These are phyloP conservation scores for Xylocampa areola DNA, from an alignment of 2,888 invertebrate species.

Conservation along the genomic window DNA sequence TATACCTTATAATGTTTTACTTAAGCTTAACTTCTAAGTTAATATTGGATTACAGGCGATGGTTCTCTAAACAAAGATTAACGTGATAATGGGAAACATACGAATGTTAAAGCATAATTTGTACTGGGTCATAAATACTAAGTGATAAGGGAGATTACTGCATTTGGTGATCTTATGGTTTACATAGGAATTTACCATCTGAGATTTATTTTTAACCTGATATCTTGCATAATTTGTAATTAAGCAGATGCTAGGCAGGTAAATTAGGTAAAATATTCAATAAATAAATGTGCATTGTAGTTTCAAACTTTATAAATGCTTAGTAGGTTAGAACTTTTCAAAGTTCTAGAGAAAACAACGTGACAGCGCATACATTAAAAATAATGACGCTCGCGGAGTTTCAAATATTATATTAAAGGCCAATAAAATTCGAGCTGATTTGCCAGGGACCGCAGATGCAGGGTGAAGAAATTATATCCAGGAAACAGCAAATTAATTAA, in stretches of 20 bases:
- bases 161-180: constrained; percentile 56
- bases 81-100: constrained; percentile 75
- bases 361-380: constrained; percentile 33
- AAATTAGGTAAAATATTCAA: constrained; percentile 18
- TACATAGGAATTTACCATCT: constrained; percentile 35
- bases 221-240: constrained; percentile 24
- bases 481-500: constrained; percentile 26
- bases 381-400: too few relatives aligned
- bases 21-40: constrained; percentile 71
- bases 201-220: constrained; percentile 21
- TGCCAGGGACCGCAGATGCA: too few relatives aligned
- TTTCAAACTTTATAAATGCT: constrained; percentile 28
- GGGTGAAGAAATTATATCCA: constrained; percentile 2
- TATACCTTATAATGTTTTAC: constrained; percentile 74
- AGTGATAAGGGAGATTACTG: constrained; percentile 72
- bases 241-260: constrained; percentile 18
- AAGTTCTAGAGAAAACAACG: constrained; percentile 12
- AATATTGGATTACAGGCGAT: constrained; percentile 74
- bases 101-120: constrained; percentile 74
- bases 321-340: constrained; percentile 1
- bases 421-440: too few relatives aligned
- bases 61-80: constrained; percentile 78
- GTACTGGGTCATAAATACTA: constrained; percentile 74
- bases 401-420: too few relatives aligned
- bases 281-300: constrained; percentile 8